A percentile compares a stretch with the other conserved stretches of the same genome.
Conservation (phyloP, 2,888 invertebrate genomes). For the Deroplatys truncata region DNA sequence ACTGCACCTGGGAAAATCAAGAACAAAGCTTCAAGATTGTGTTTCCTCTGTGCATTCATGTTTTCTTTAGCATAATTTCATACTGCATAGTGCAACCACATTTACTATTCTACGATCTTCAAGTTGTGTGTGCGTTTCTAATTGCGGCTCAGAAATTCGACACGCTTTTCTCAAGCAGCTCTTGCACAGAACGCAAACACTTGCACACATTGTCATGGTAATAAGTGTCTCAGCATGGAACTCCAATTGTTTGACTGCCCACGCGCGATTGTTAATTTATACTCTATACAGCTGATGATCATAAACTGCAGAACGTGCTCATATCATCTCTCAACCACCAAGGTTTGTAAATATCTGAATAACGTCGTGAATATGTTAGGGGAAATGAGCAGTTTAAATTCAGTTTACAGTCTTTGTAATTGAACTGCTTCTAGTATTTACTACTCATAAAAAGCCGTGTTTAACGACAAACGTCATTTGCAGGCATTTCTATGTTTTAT, state of each 20-base stretch:
- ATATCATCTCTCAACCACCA: not conserved
- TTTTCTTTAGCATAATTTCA: too few species aligned
- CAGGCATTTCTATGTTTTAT: not conserved
- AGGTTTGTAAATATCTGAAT: not conserved
- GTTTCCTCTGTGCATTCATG: too few species aligned
- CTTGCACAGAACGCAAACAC: not conserved
- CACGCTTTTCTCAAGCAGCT: not conserved
- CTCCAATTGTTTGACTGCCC: not conserved
- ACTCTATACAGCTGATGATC: not conserved
- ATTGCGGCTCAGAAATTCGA: not conserved
- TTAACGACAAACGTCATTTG: not conserved
- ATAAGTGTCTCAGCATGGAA: not conserved
- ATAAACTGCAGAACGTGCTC: not conserved
- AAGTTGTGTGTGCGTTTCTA: not conserved
- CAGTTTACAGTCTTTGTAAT: not conserved
- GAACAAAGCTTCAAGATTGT: too few species aligned
- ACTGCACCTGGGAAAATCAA: too few species aligned
- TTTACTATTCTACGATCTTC: too few species aligned
- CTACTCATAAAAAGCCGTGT: not conserved
- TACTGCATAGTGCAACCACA: too few species aligned
- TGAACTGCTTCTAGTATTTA: not conserved
- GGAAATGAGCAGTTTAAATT: not conserved
- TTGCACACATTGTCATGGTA: not conserved
- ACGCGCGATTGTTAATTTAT: not conserved
- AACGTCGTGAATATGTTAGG: not conserved